Evolutionary conservation across 2,797 vertebrate species (phyloP), one percentile per base, ranked within the genome.

Genomic region (Discoglossus pictus): DNA sequence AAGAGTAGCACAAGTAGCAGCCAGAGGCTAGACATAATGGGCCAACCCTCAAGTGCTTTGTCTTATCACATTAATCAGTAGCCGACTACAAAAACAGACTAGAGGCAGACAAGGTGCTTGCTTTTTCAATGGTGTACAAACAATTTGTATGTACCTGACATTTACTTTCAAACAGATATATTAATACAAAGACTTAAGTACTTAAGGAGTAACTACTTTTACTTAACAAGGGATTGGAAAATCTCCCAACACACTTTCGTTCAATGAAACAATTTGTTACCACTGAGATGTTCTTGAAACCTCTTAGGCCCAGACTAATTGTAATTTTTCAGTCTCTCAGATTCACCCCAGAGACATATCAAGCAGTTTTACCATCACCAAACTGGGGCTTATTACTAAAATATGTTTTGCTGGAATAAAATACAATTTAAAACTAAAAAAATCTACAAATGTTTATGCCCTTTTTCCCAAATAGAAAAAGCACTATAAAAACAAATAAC

Each of bases 41-140:
- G 74, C 75, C 65, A 56, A 73, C 73, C 69, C 76, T 76, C 69
- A 72, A 73, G 75, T 75, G 65, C 52, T 74, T 60, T 61, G 1
- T 75, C 74, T 82, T 83, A 86, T 84, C 83, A 65, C 40, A 34
- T 51, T 61, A 63, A 84, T 84, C 78, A 67, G 75, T 66, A 69
- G 68, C 42, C 73, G 78, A 66, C 78, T 80, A 63, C 74, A 68
- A 52, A 42, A 73, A 18, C 73, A 82, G 77, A 83, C 9, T 9
- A 15, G 17, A 16, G 58, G 53, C 35, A 78, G 76, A 76, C 78
- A 74, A 80, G 70, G 65, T 65, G 73, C 73, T 83, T 79, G 76
- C 64, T 75, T 78, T 75, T 66, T 73, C 74, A 46, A 0, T 76
- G 70, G 59, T 73, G 46, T 71, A 78, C 74, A 76, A 80, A 71